A percentile compares a stretch with the other conserved stretches of the same genome.
Evolutionary conservation across 2,113 vertebrate genomes (phyloP).

Genomic region (Anolis sagrei): DNA sequence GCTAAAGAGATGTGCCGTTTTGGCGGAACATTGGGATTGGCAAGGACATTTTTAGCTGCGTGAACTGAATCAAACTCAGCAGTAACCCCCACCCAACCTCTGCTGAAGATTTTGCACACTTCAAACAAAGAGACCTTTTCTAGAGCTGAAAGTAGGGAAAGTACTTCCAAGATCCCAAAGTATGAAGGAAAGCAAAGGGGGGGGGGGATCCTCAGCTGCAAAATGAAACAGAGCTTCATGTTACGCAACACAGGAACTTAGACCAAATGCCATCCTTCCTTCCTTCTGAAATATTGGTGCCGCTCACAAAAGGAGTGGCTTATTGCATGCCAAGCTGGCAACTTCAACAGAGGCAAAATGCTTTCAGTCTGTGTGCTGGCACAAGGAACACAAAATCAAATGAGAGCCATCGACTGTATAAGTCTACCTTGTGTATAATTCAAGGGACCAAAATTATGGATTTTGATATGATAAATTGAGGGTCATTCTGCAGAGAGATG

Average conservation of each 20-base stretch:
- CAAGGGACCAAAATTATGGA: too few species aligned
- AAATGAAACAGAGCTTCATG: conserved; percentile 11
- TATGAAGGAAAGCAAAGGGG: background rate
- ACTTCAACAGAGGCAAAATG: background rate
- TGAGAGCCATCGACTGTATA: background rate
- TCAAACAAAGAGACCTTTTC: conserved; percentile 13
- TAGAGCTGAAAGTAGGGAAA: conserved; percentile 1
- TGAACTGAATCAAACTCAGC: conserved; percentile 40
- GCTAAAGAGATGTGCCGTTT: conserved; percentile 11
- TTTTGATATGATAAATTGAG: too few species aligned
- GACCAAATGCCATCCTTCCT: background rate
- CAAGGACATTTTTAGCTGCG: conserved; percentile 4
- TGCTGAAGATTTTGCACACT: conserved; percentile 25
- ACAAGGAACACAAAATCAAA: conserved; percentile 30
- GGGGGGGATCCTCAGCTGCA: background rate
- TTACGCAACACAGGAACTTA: background rate
- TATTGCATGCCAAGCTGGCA: conserved; percentile 13
- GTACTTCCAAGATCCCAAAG: conserved; percentile 5
- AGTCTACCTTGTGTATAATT: too few species aligned
- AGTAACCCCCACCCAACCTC: background rate
- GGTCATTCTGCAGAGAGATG: too few species aligned
- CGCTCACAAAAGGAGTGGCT: conserved; percentile 33
- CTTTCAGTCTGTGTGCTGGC: background rate
- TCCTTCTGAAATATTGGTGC: conserved; percentile 24
- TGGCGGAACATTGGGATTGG: conserved; percentile 18